Percentiles rank a stretch among this genome's conserved stretches.
phyloP scores from a whole-genome alignment of 2,888 invertebrate species.

The Chromoteleia sp. region DNA sequence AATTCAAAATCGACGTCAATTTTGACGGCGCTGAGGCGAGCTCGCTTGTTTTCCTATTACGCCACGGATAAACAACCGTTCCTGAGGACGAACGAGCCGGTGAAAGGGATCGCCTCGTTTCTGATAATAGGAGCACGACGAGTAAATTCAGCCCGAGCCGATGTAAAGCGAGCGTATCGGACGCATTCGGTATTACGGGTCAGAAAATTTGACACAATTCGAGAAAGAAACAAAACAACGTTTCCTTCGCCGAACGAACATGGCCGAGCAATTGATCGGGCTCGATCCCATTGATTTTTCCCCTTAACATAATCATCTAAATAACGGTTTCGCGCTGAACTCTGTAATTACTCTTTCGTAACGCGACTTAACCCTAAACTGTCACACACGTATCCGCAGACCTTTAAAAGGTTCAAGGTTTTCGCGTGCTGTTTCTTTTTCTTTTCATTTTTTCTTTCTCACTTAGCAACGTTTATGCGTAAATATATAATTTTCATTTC shows the following conservation, averaged over 20 bases:
- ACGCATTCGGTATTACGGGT: constrained; percentile 7
- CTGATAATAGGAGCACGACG: constrained; percentile 67
- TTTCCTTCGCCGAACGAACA: too few species aligned
- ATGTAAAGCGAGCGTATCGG: constrained; percentile 33
- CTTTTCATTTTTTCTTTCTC: not conserved
- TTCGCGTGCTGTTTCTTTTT: constrained; percentile 22
- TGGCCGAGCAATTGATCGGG: too few species aligned
- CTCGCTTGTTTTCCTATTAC: constrained; percentile 48
- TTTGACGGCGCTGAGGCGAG: constrained; percentile 25
- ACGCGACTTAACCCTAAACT: constrained; percentile 50
- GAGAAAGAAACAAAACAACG: too few species aligned
- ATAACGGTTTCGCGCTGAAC: constrained; percentile 14
- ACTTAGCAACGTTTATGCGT: too few species aligned
- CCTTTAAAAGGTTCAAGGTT: constrained; percentile 61
- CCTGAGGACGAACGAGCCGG: constrained; percentile 62
- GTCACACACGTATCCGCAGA: constrained; percentile 36
- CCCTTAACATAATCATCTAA: constrained; percentile 38
- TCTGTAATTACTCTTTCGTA: constrained; percentile 45
- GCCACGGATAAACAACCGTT: constrained; percentile 59
- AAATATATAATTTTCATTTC: constrained; percentile 17
- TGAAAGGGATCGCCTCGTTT: constrained; percentile 70
- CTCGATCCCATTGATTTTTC: too few species aligned
- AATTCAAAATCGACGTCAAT: constrained; percentile 44
- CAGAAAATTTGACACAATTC: constrained; percentile 26
- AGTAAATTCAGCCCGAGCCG: constrained; percentile 43